Base-by-base conservation (phyloP, 1,140 invertebrate genomes). In the Hypothenemus hampei region DNA sequence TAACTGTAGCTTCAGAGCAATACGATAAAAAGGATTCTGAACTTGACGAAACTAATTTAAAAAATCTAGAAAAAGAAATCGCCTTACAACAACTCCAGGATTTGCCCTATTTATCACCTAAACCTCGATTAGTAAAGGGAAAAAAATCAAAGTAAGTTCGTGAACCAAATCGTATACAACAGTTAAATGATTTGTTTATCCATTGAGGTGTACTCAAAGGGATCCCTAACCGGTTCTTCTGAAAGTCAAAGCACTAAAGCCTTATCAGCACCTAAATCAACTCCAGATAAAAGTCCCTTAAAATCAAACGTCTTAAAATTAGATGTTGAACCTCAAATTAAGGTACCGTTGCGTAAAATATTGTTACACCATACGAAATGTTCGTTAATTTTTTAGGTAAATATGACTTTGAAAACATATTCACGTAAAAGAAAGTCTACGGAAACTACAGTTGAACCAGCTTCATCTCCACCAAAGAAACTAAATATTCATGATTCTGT, bases 81-180 rank as follows among this genome's bases (percentile, higher is more conserved):
- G 69, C 69, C 5, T 57, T 71, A 46, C 66, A 69, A 53, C 69
- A 71, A 47, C 57, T 71, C 20, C 57, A 63, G 19, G 64, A 69
- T 52, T 49, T 71, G 6, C 68, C 69, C 3, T 47, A 53, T 53
- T 29, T 55, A 31, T 20, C 22, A 13, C 50, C 51, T 16, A 60
- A 37, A 23, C 36, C 24, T 19, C 51, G 36, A 15, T 55, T 52
- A 35, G 35, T 47, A 39, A 58, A 50, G 37, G 29, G 39, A 15
- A 40, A 31, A 21, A 53, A 39, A 24, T 13, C 29, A 55, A 55
- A 13, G 52, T 55, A 31, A 37, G 2, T 45, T 29, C n/a, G 11
- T 2, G 2, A 29, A 11, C 10, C 8, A 6, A 29, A 26, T n/a
- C 16, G 26, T 13, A 29, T 18, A 31, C 11, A 16, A 45, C n/a